These are phyloP conservation scores for Drosophila azteca DNA, from an alignment of 1,140 invertebrate species.

Conservation along the genomic window DNA sequence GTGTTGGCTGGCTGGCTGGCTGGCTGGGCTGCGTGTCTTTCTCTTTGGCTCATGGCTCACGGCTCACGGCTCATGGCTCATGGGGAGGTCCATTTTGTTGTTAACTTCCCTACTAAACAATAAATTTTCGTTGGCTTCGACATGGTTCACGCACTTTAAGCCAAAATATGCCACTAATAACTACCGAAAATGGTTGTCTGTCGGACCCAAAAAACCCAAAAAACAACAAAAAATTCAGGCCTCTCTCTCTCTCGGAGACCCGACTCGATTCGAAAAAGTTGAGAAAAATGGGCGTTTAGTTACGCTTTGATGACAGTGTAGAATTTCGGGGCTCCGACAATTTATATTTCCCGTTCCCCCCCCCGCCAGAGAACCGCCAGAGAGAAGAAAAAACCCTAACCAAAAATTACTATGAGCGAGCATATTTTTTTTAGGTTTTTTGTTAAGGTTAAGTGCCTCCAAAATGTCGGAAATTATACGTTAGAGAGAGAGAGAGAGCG, in stretches of 20 bases:
- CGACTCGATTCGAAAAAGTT: conserved; percentile 51
- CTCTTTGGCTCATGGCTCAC: conserved; percentile 39
- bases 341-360: conserved; percentile 77
- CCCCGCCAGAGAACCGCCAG: conserved; percentile 23
- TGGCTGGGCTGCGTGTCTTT: conserved; percentile 56
- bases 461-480: conserved; percentile 72
- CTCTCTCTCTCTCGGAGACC: neutral
- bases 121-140: conserved; percentile 78
- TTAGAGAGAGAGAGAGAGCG: conserved; percentile 20
- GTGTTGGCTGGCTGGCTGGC: conserved; percentile 1
- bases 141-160: conserved; percentile 82
- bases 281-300: conserved; percentile 83
- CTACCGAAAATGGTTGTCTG: conserved; percentile 74
- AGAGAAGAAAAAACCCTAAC: conserved; percentile 25
- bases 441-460: conserved; percentile 64
- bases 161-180: conserved; percentile 83
- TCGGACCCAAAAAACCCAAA: conserved; percentile 24
- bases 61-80: conserved; percentile 39
- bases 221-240: conserved; percentile 6
- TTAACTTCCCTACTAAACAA: conserved; percentile 73
- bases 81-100: conserved; percentile 80
- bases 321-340: conserved; percentile 63
- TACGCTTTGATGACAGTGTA: conserved; percentile 83
- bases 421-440: conserved; percentile 27
- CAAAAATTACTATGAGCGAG: conserved; percentile 37